Evolutionary conservation across 2,888 invertebrate genomes (phyloP).

Genomic region (Drosophila tripunctata): DNA sequence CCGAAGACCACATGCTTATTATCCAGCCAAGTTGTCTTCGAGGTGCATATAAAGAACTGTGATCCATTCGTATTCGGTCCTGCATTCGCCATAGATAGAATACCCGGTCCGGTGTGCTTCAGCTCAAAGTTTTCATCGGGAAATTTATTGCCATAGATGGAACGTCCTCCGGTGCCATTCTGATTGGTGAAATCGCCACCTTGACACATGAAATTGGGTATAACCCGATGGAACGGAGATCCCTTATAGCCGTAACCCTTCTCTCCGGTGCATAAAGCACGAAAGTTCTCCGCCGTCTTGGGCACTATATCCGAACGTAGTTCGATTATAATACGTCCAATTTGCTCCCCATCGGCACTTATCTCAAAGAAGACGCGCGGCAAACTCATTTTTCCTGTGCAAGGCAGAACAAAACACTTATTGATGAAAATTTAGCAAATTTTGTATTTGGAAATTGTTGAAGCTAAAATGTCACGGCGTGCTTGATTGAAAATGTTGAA

Average conservation of each 20-base stretch:
- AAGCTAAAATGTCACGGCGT: too few relatives aligned
- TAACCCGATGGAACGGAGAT: slow-evolving; percentile 96
- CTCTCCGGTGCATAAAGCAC: slow-evolving; percentile 97
- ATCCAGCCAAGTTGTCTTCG: slow-evolving; percentile 91
- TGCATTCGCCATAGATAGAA: slow-evolving; percentile 97
- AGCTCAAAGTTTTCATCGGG: slow-evolving; percentile 97
- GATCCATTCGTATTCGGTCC: slow-evolving; percentile 98
- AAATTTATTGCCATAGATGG: slow-evolving; percentile 98
- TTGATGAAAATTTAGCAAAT: background rate
- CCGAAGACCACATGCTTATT: slow-evolving; percentile 91
- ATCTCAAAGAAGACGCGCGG: slow-evolving; percentile 55
- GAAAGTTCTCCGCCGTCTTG: slow-evolving; percentile 98
- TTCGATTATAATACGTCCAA: slow-evolving; percentile 84
- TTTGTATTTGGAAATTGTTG: too few relatives aligned
- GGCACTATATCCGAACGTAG: slow-evolving; percentile 95
- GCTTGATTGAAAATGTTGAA: too few relatives aligned
- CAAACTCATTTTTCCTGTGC: slow-evolving; percentile 16
- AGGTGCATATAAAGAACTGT: slow-evolving; percentile 97
- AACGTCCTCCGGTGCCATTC: slow-evolving; percentile 97
- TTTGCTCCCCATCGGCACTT: slow-evolving; percentile 33
- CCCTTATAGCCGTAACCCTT: slow-evolving; percentile 97
- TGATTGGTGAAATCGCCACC: slow-evolving; percentile 97
- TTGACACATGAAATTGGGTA: slow-evolving; percentile 98
- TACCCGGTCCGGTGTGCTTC: slow-evolving; percentile 96
- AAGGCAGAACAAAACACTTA: too few relatives aligned